Evolutionary conservation across 2,797 vertebrate genomes (phyloP).

Genomic region (Falco peregrinus): DNA sequence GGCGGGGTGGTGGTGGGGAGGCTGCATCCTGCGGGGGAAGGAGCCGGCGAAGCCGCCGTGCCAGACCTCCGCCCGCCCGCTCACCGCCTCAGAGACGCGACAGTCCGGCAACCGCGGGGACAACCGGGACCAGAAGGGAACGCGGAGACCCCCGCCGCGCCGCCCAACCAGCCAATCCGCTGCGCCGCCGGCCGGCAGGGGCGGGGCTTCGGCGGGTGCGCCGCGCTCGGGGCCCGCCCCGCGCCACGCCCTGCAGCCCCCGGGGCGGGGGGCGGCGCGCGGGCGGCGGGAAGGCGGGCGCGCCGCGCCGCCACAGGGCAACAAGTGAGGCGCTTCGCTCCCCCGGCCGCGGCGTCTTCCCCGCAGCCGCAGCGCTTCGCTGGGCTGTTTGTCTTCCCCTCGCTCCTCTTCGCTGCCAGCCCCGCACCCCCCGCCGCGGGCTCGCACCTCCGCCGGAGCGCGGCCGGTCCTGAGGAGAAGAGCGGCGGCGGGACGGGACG

Average conservation of each 20-base stretch:
- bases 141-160: too few relatives aligned
- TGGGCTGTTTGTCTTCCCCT: too few relatives aligned
- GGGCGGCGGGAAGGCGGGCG: too few relatives aligned
- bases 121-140: background rate
- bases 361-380: too few relatives aligned
- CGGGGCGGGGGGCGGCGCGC: background rate
- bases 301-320: background rate
- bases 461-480: background rate
- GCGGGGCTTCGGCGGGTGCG: background rate
- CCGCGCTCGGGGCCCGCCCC: background rate
- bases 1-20: rapidly evolving
- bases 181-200: background rate
- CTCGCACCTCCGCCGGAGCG: background rate
- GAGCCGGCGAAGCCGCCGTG: too few relatives aligned
- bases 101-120: background rate
- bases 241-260: background rate
- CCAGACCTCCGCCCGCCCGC: background rate
- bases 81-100: background rate
- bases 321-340: background rate
- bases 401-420: background rate
- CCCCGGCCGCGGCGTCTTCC: too few relatives aligned
- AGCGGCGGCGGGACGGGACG: background rate
- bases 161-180: background rate
- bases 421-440: background rate
- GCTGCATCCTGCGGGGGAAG: rapidly evolving